Evolutionary conservation across 2,797 vertebrate species (phyloP).

Genomic region (Sandelia bainsii): DNA sequence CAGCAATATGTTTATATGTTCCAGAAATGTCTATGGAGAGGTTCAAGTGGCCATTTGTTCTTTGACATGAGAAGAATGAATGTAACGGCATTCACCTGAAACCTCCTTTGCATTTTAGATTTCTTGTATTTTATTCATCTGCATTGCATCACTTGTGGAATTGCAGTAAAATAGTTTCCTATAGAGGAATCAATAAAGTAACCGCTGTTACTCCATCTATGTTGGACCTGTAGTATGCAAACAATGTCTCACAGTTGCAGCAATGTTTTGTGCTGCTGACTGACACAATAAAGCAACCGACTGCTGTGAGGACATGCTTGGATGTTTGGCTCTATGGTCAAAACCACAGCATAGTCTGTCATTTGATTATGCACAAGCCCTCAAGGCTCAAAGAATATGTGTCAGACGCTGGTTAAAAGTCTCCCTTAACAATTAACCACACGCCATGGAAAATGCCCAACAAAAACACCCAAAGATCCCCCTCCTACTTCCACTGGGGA

Average conservation of each 20-base stretch:
- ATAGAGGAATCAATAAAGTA: constrained; percentile 19
- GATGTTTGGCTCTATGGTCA: constrained; percentile 62
- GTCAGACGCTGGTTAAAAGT: constrained; percentile 80
- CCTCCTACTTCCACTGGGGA: constrained; percentile 66
- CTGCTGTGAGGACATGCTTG: constrained; percentile 59
- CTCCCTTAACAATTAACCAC: constrained; percentile 83
- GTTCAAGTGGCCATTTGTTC: constrained; percentile 47
- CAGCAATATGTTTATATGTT: constrained; percentile 59
- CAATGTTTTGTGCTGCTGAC: constrained; percentile 52
- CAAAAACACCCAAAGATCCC: constrained; percentile 74
- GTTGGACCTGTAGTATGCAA: constrained; percentile 60
- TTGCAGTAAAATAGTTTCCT: constrained; percentile 27
- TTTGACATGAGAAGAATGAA: constrained; percentile 12
- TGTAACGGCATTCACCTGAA: constrained; percentile 13
- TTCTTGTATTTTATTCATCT: constrained; percentile 28
- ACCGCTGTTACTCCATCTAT: constrained; percentile 26
- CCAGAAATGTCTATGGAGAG: constrained; percentile 34
- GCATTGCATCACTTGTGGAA: constrained; percentile 26
- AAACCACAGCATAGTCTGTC: constrained; percentile 61
- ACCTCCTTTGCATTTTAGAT: constrained; percentile 1
- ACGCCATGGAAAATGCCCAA: constrained; percentile 80
- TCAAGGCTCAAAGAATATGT: constrained; percentile 77
- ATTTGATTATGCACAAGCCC: constrained; percentile 73
- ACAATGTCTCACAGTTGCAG: constrained; percentile 50
- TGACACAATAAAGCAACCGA: constrained; percentile 59